phyloP scores from a whole-genome alignment of 2,797 vertebrate genomes.

The Balearica regulorum region DNA sequence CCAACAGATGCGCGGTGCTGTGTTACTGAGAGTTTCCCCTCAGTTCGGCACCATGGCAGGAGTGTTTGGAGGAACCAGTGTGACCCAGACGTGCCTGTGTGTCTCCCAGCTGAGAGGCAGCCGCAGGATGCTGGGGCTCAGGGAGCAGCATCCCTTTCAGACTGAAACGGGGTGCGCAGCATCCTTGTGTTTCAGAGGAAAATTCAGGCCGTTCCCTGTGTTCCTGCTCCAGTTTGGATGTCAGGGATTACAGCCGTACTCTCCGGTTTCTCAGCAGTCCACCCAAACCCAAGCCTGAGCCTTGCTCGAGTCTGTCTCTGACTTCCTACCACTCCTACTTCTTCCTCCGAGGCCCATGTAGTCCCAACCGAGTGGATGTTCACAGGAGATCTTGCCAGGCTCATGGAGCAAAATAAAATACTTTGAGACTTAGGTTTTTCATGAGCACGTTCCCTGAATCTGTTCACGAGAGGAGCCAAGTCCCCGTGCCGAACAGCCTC shows the following conservation, averaged over 20 bases:
- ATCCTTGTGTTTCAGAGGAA: not conserved
- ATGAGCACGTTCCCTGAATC: not conserved
- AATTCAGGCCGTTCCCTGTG: not conserved
- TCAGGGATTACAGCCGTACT: not conserved
- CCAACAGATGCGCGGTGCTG: not conserved
- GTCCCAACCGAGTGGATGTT: not conserved
- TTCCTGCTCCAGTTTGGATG: not conserved
- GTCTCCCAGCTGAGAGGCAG: not conserved
- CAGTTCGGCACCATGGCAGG: not conserved
- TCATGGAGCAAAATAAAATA: conserved; percentile 36
- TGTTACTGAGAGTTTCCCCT: not conserved
- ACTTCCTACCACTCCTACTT: not conserved
- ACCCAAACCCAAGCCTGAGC: not conserved
- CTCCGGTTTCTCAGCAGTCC: not conserved
- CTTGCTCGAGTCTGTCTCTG: not conserved
- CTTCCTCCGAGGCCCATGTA: not conserved
- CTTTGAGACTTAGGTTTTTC: conserved; percentile 44
- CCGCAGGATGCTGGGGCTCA: not conserved
- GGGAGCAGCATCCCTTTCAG: not conserved
- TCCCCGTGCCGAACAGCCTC: not conserved
- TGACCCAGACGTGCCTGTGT: not conserved
- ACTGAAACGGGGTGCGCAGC: not conserved
- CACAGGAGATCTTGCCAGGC: conserved; percentile 47
- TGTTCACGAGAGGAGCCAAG: not conserved
- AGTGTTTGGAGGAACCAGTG: not conserved